Conservation (phyloP, 2,113 vertebrate genomes). For the Laticauda laticaudata region DNA sequence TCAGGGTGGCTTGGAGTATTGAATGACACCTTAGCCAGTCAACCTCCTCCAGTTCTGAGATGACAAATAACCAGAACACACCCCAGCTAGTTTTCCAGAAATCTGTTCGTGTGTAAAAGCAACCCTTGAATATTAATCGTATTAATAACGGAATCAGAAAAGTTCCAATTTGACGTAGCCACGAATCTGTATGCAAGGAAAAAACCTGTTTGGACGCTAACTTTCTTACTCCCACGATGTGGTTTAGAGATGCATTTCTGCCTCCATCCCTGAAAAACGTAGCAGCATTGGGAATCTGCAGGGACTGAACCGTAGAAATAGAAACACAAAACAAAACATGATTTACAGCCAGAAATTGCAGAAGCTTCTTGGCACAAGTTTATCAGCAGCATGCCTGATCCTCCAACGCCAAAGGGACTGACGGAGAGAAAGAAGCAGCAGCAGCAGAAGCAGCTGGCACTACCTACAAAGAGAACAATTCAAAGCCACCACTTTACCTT, state of each 20-base stretch:
- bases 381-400: conserved; percentile 55
- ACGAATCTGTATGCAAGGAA: conserved; percentile 20
- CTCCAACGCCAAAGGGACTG: conserved; percentile 12
- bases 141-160: conserved; percentile 41
- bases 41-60: conserved; percentile 4
- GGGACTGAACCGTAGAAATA: conserved; percentile 30
- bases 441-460: conserved; percentile 35
- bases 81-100: background rate
- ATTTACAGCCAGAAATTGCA: background rate
- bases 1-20: background rate
- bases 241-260: background rate
- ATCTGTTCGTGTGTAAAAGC: background rate
- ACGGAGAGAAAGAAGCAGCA: background rate
- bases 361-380: background rate
- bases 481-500: conserved; percentile 87
- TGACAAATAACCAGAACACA: background rate
- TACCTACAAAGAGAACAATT: conserved; percentile 57
- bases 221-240: conserved; percentile 23
- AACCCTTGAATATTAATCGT: conserved; percentile 11
- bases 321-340: background rate
- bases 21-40: background rate
- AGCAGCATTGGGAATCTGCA: conserved; percentile 1
- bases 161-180: background rate
- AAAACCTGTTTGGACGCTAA: conserved; percentile 3
- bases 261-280: conserved; percentile 20